phyloP scores from a whole-genome alignment of 2,888 invertebrate genomes.

The Ormyrus thymus region DNA sequence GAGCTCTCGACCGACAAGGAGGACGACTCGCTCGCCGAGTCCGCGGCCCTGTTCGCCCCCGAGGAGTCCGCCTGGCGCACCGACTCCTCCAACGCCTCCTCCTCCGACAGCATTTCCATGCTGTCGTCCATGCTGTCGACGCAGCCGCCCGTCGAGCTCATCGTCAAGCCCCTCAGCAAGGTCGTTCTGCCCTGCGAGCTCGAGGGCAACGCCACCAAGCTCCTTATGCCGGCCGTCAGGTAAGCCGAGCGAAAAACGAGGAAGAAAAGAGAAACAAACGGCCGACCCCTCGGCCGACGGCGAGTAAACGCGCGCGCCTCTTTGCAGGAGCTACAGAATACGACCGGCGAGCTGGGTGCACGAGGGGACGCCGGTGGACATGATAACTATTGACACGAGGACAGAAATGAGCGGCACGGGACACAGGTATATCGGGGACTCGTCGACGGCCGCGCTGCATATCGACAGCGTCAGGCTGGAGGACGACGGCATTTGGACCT shows the following conservation, averaged over 20 bases:
- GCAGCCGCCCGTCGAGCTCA: conserved; percentile 68
- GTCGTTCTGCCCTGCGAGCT: conserved; percentile 72
- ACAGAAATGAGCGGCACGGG: conserved; percentile 74
- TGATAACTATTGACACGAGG: conserved; percentile 73
- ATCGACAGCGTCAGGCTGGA: conserved; percentile 79
- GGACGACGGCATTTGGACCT: conserved; percentile 85
- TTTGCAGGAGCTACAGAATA: conserved; percentile 68
- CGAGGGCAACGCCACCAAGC: conserved; percentile 70
- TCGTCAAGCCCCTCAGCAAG: conserved; percentile 71
- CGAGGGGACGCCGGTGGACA: conserved; percentile 70
- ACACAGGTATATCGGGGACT: conserved; percentile 73
- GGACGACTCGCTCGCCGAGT: conserved; percentile 55
- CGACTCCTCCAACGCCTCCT: conserved; percentile 63
- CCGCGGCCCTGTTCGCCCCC: conserved; percentile 70
- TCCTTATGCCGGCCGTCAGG: conserved; percentile 69
- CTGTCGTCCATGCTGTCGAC: conserved; percentile 59
- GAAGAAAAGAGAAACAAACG: too few species aligned
- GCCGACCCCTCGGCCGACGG: too few species aligned
- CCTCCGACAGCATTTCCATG: conserved; percentile 57
- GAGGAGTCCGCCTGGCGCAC: conserved; percentile 70
- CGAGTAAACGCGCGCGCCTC: too few species aligned
- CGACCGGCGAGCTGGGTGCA: conserved; percentile 72
- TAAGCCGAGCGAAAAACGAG: conserved; percentile 45
- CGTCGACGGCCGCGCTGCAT: conserved; percentile 74
- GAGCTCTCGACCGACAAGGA: neutral